Evolutionary conservation across 2,113 vertebrate genomes (phyloP).

Genomic region (Baryphthengus martii): DNA sequence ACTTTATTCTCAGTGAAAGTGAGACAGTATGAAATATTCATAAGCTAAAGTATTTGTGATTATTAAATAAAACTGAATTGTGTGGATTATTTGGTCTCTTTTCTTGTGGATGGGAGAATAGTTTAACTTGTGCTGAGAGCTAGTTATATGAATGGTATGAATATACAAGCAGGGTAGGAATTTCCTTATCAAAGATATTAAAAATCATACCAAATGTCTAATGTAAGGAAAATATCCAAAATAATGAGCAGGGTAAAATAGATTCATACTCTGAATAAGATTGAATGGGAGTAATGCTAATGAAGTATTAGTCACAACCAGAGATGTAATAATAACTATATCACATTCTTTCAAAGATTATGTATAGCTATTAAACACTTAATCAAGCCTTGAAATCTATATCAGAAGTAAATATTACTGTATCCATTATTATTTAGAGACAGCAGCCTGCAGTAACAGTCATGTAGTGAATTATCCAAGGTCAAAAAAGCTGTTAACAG

Average conservation of each 20-base stretch:
- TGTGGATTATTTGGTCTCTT: neutral
- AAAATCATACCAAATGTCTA: neutral
- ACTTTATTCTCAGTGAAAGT: constrained; percentile 32
- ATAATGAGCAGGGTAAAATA: neutral
- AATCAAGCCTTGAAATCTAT: neutral
- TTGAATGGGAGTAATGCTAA: neutral
- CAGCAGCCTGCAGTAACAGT: neutral
- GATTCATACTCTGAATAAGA: neutral
- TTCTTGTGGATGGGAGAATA: neutral
- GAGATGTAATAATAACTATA: neutral
- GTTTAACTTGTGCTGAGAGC: neutral
- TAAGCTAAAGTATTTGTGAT: constrained; percentile 14
- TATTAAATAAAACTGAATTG: constrained; percentile 37
- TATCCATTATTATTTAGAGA: neutral
- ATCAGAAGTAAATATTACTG: neutral
- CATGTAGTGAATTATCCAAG: neutral
- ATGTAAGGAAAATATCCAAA: neutral
- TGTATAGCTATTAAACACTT: neutral
- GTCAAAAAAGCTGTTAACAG: neutral
- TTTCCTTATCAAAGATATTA: neutral
- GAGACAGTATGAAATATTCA: constrained; percentile 61
- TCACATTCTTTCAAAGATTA: neutral
- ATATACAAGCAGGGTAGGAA: neutral
- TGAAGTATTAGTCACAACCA: neutral
- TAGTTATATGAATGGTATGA: neutral